Evolutionary conservation across 2,113 vertebrate species (phyloP).

Genomic region (Bos indicus): DNA sequence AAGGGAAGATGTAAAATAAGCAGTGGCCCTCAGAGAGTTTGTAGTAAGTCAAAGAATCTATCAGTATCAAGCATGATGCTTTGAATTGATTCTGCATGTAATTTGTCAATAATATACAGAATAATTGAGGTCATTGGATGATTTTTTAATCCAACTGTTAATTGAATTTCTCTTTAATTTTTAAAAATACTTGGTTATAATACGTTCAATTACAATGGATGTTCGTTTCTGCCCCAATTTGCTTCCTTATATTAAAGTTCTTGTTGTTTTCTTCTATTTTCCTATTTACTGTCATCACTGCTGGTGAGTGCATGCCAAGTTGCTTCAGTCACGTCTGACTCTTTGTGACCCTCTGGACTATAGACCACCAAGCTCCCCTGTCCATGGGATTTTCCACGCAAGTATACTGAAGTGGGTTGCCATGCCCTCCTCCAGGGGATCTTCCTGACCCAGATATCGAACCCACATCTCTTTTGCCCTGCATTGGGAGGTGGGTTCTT

Average conservation of each 20-base stretch:
- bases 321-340: no score
- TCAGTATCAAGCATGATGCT: not conserved
- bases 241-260: constrained; percentile 28
- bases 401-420: no score
- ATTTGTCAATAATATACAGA: constrained; percentile 41
- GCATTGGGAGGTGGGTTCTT: no score
- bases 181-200: constrained; percentile 63
- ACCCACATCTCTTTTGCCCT: no score
- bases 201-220: constrained; percentile 33
- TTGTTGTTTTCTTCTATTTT: not conserved
- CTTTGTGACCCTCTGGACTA: no score
- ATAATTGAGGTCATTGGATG: constrained; percentile 65
- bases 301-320: not conserved
- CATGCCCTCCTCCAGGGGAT: no score
- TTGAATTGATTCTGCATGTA: not conserved
- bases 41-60: not conserved
- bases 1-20: not conserved
- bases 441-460: no score
- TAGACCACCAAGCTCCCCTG: no score
- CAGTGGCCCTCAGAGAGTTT: not conserved
- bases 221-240: constrained; percentile 51
- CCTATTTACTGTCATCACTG: not conserved
- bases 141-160: constrained; percentile 76
- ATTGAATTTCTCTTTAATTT: constrained; percentile 76
- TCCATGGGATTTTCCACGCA: no score